Evolutionary conservation across 2,113 vertebrate genomes (phyloP).

Genomic region (Sorex araneus): DNA sequence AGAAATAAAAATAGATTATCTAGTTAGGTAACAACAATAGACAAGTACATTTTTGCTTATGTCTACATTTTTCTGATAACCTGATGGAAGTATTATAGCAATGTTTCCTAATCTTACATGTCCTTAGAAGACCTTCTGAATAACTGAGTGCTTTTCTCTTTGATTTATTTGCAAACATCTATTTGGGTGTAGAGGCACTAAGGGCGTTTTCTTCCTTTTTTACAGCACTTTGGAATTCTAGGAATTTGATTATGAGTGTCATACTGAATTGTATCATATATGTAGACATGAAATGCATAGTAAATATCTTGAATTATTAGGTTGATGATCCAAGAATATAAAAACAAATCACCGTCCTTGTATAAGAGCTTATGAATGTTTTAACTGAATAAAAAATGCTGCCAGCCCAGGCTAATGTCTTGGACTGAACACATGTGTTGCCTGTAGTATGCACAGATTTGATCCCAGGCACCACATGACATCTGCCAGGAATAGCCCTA

Average conservation of each 20-base stretch:
- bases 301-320: not conserved
- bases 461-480: too few species aligned
- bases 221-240: not conserved
- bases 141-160: constrained; percentile 26
- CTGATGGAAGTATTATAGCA: not conserved
- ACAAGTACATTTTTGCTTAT: not conserved
- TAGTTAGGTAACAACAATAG: not conserved
- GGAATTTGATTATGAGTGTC: constrained; percentile 45
- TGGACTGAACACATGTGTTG: too few species aligned
- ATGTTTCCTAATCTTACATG: not conserved
- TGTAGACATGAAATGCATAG: not conserved
- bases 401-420: not conserved
- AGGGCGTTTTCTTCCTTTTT: not conserved
- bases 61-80: not conserved
- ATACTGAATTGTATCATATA: not conserved
- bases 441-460: too few species aligned
- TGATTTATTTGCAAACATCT: not conserved
- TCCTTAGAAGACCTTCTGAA: not conserved
- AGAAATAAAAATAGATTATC: not conserved
- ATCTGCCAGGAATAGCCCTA: too few species aligned
- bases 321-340: constrained; percentile 35
- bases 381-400: constrained; percentile 8
- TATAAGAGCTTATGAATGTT: not conserved
- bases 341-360: not conserved
- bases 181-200: constrained; percentile 17